Evolutionary conservation across 2,797 vertebrate genomes (phyloP), one percentile per base, ranked within the genome.

Genomic region (Otus scops): DNA sequence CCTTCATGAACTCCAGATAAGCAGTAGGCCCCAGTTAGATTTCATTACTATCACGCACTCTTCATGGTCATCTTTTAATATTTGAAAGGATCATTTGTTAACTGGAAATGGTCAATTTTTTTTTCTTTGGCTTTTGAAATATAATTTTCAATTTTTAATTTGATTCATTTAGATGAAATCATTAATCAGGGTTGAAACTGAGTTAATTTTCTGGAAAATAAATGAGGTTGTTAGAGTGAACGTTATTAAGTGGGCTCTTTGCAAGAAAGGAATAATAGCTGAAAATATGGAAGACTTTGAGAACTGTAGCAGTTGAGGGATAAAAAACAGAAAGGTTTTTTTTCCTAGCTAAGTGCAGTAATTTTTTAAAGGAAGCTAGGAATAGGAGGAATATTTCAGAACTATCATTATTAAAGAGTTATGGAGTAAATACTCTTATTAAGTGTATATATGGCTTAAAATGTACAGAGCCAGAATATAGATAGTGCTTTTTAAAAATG

Each of bases 81-180:
- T 99, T 99, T 99, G 99, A 99, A 98, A 99, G 99, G 99, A 99
- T 99, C 99, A 99, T 99, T 99, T 99, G 99, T 99, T 99, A 99
- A 98, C 98, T 98, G 98, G 98, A 98, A 99, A 98, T 98, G 98
- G 98, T 98, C 98, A 98, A 98, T 98, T 98, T 98, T 98, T 98
- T 98, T 98, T 98, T 98, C 98, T 99, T 99, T 98, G 98, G 98
- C 99, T 99, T 99, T 99, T 98, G 99, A 99, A 99, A 99, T 99
- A 99, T 99, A 99, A 99, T 99, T 99, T 99, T 99, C 99, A 99
- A 99, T 99, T 99, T 99, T 99, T 99, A 99, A 99, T 99, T 99
- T 99, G 99, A 99, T 99, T 99, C 99, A 99, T 99, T 99, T 99
- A 99, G 99, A 99, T 99, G 99, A 99, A 99, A 99, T 99, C 99